Conservation (phyloP, 2,113 vertebrate species). For the Eudyptes chrysolophus region DNA sequence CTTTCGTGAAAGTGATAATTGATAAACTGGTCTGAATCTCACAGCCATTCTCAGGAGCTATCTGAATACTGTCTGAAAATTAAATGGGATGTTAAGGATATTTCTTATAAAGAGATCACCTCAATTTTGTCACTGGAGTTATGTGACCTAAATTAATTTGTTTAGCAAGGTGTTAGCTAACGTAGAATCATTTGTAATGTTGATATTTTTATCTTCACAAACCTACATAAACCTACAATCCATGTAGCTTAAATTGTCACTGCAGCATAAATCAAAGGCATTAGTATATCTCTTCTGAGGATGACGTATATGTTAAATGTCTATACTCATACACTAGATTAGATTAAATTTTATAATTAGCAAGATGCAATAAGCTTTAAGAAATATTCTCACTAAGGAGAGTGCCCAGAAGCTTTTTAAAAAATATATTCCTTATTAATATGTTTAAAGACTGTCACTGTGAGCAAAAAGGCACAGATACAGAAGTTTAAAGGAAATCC, state of each 20-base stretch:
- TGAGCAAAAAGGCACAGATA: not conserved
- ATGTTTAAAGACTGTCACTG: not conserved
- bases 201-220: constrained; percentile 6
- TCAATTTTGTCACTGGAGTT: not conserved
- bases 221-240: not conserved
- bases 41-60: not conserved
- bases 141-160: not conserved
- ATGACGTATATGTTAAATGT: not conserved
- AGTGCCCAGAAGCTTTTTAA: not conserved
- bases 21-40: not conserved
- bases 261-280: not conserved
- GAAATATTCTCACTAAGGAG: not conserved
- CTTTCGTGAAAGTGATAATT: not conserved
- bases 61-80: not conserved
- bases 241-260: not conserved
- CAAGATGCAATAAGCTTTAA: not conserved
- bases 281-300: not conserved
- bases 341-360: not conserved
- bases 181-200: not conserved
- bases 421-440: not conserved
- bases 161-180: not conserved
- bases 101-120: not conserved
- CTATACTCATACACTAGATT: not conserved
- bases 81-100: not conserved
- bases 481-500: not conserved